Conservation (phyloP, 2,888 invertebrate genomes). For the Alentia gelatinosa region DNA sequence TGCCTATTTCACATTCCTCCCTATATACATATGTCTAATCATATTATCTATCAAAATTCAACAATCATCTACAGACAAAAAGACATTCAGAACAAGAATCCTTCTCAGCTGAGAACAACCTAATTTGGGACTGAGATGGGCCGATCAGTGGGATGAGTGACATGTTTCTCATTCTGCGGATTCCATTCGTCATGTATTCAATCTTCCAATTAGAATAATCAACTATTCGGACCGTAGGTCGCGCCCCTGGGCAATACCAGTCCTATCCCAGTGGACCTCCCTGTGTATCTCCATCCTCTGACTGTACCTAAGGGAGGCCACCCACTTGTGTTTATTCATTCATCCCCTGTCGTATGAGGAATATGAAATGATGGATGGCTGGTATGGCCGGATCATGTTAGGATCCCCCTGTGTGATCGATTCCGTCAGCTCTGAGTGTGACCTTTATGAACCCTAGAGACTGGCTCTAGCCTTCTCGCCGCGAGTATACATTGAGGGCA, state of each 20-base stretch:
- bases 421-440: background rate
- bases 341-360: background rate
- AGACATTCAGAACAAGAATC: too few species aligned
- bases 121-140: too few species aligned
- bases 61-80: too few species aligned
- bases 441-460: too few species aligned
- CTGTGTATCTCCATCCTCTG: background rate
- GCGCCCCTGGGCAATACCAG: too few species aligned
- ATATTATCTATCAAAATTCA: too few species aligned
- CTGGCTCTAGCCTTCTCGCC: too few species aligned
- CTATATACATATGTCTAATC: too few species aligned
- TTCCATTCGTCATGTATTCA: background rate
- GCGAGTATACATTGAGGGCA: too few species aligned
- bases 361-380: background rate
- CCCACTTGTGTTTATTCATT: background rate
- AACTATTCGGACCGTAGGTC: background rate
- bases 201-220: background rate
- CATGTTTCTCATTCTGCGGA: background rate
- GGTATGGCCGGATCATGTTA: background rate
- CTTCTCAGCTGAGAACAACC: too few species aligned
- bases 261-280: background rate
- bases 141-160: background rate
- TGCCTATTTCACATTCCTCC: too few species aligned
- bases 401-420: background rate
- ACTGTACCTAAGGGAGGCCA: background rate